phyloP scores from a whole-genome alignment of 1,140 invertebrate species.

The Littorina saxatilis region DNA sequence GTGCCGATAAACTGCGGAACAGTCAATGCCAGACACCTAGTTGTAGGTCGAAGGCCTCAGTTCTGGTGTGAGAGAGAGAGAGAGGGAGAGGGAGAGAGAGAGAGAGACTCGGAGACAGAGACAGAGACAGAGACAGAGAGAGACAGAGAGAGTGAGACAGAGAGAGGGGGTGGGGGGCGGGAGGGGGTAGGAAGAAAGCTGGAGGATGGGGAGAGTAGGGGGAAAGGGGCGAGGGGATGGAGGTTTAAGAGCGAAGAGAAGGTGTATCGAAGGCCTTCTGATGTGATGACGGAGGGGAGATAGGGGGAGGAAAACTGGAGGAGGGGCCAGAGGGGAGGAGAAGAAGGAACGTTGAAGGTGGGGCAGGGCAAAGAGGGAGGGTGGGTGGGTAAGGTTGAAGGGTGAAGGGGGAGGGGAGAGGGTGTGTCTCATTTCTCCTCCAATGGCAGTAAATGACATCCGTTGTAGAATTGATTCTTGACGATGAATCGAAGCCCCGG shows the following conservation, averaged over 20 bases:
- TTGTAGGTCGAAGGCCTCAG: neutral
- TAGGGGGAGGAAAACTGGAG: neutral
- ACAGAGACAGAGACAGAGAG: neutral
- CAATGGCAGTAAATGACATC: neutral
- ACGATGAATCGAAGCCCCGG: no score
- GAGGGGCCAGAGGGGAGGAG: neutral
- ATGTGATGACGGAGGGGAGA: neutral
- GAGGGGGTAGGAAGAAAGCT: neutral
- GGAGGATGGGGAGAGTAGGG: neutral
- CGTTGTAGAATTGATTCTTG: no score
- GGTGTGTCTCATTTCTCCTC: neutral
- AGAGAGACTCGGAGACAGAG: neutral
- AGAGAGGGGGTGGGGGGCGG: neutral
- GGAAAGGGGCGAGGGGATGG: neutral
- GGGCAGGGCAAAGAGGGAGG: neutral
- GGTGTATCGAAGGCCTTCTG: no score
- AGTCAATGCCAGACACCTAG: neutral
- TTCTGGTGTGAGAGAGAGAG: neutral
- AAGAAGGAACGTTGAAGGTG: neutral
- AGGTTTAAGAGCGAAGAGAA: no score
- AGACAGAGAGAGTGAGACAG: slow-evolving; percentile 9
- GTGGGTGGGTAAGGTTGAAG: neutral
- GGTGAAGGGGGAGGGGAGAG: neutral
- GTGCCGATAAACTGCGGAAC: neutral
- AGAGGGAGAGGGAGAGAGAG: neutral